These are phyloP conservation scores for Gobius niger DNA, from an alignment of 2,113 vertebrate genomes.

Conservation along the genomic window DNA sequence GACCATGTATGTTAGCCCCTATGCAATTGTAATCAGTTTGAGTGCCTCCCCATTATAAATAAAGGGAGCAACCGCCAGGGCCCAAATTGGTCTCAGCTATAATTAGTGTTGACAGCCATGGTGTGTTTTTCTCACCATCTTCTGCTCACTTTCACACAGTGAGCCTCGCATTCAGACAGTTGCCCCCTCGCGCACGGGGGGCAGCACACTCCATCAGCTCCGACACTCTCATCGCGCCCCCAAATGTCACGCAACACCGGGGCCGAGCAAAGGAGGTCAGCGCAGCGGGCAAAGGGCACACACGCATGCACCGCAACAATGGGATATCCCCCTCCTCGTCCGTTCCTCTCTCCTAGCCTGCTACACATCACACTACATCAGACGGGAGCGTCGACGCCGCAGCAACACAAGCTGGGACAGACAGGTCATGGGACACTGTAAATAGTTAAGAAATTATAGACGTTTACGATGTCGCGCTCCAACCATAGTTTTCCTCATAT, in stretches of 20 bases:
- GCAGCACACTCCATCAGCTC: conserved; percentile 44
- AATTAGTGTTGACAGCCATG: conserved; percentile 44
- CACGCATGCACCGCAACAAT: conserved; percentile 26
- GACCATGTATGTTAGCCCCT: background rate
- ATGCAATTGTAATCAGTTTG: conserved; percentile 9
- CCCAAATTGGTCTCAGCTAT: conserved; percentile 21
- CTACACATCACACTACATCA: background rate
- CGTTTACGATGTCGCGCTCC: too few species aligned
- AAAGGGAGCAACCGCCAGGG: conserved; percentile 34
- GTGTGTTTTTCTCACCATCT: conserved; percentile 52
- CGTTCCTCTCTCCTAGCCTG: background rate
- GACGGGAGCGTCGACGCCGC: background rate
- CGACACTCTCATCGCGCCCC: conserved; percentile 39
- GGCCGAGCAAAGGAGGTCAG: conserved; percentile 41
- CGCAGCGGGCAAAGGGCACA: conserved; percentile 40
- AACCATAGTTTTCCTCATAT: too few species aligned
- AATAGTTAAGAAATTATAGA: too few species aligned
- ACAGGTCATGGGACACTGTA: too few species aligned
- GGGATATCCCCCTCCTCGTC: background rate
- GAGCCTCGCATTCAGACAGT: conserved; percentile 39
- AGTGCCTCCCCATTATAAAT: conserved; percentile 24
- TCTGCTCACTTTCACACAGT: conserved; percentile 54
- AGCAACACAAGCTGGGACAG: too few species aligned
- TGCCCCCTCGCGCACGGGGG: conserved; percentile 18
- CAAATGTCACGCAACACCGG: conserved; percentile 56